Evolutionary conservation across 2,888 invertebrate species (phyloP), one percentile per base, ranked within the genome.

Genomic region (Selenia dentaria): DNA sequence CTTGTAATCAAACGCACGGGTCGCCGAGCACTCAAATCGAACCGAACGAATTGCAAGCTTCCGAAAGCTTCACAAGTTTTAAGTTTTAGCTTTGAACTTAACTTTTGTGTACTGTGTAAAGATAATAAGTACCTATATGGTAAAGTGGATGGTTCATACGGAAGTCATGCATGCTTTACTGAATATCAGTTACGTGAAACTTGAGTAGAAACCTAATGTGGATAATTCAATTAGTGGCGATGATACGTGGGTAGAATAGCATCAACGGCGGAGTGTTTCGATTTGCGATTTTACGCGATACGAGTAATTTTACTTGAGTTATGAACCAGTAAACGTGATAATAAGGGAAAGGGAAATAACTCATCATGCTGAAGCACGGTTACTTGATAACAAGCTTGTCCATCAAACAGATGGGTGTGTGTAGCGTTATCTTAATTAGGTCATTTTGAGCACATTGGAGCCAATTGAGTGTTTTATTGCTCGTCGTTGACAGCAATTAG

Each of bases 1-100:
- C 40, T 22, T 50, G 50, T 44, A 36, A 22, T 52, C 66, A 57
- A 67, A 63, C 58, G 51, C 46, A 56, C 59, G 63, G 70, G 70
- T 74, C 70, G 67, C 65, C 62, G 71, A 64, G 64, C 67, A 56
- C 58, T 59, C 54, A 5, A 55, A 64, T 36, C 38, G 45, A 62
- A 62, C 57, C 56, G 41, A 48, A 42, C 25, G 27, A 41, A 42
- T 51, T 54, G 38, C 46, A 55, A 54, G 57, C 51, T 61, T 59
- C 51, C 37, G 33, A 47, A 47, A 57, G 54, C 54, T 57, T 42
- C 13, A 16, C 26, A 40, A 50, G 31, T 39, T 47, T 57, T 53
- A n/a, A n/a, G 53, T 51, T 42, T 56, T 62, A 42, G 36, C 36
- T 51, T 51, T 51, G 37, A 57, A 57, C 11, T 24, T 31, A 29